Evolutionary conservation across 2,797 vertebrate species (phyloP), one percentile per base, ranked within the genome.

Genomic region (Bryconaethiops microstoma): DNA sequence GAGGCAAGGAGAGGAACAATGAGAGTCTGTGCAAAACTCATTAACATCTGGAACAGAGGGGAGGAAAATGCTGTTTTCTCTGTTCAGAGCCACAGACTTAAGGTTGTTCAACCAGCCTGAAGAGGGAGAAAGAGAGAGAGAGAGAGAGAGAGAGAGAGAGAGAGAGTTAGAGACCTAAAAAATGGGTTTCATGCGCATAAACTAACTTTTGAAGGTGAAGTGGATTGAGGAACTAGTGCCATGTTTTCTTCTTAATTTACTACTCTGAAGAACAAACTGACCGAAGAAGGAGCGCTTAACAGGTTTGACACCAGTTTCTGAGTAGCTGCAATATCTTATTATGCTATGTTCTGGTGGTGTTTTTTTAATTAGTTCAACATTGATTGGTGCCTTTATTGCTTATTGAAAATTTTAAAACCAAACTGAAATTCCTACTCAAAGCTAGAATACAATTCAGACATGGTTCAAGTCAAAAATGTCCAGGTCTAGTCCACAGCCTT

Each of bases 11-110:
- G 65, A 83, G 63, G 57, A 69, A 86, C 78, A 87, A 80, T 86
- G 70, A 79, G 76, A 79, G 83, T 78, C 70, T 71, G 81, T 87
- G 63, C 5, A 62, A 23, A 72, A 76, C 76, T 89, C 86, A 88
- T 89, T 83, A 90, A 90, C 92, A 93, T 92, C 91, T 92, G 91
- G 89, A 87, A 74, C 82, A 72, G 76, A 74, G 84, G 84, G 69
- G 77, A 91, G 86, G 90, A 91, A 87, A 89, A 83, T 78, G 78
- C 84, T 87, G 87, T 89, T 88, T 88, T 87, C 87, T 79, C 74
- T 87, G 88, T 77, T 70, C 74, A 84, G 74, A 83, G 83, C 25
- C 25, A 29, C n/a, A 40, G 50, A 45, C 35, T 42, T 74, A 21
- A 19, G 14, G 54, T 7, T 10, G 14, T 76, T 76, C 23, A 74